Percentiles rank a stretch among this genome's conserved stretches.
Conservation (phyloP, 2,888 invertebrate genomes). For the Pharmacophagus antenor region DNA sequence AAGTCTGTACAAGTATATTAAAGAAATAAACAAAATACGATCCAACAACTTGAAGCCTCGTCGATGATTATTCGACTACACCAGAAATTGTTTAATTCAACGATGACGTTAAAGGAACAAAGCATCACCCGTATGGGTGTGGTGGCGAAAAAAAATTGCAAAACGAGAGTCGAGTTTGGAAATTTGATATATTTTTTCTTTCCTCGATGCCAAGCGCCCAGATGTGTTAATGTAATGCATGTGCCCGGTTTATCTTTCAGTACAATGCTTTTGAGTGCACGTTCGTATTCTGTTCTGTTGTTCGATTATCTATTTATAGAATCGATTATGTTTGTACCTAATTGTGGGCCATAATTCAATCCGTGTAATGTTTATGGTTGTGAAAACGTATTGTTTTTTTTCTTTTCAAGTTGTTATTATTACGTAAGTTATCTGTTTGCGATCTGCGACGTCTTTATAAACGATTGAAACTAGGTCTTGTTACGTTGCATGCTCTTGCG, state of each 20-base stretch:
- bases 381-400: neutral
- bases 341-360: slow-evolving; percentile 4
- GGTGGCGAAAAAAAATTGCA: slow-evolving; percentile 48
- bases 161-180: slow-evolving; percentile 41
- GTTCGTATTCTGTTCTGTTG: slow-evolving; percentile 37
- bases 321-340: slow-evolving; percentile 28
- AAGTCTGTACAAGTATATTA: neutral
- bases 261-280: slow-evolving; percentile 47
- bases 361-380: neutral
- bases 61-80: neutral
- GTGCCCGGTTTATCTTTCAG: slow-evolving; percentile 46
- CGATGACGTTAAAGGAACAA: slow-evolving; percentile 36
- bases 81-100: slow-evolving; percentile 15
- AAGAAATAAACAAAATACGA: neutral
- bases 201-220: slow-evolving; percentile 27
- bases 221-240: slow-evolving; percentile 33
- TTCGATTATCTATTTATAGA: slow-evolving; percentile 55
- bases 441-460: neutral
- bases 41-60: neutral
- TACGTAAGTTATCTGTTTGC: neutral
- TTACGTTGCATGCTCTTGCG: neutral
- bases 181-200: slow-evolving; percentile 34
- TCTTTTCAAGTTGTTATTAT: neutral
- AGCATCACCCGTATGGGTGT: slow-evolving; percentile 42
- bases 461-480: neutral